A percentile compares a stretch with the other conserved stretches of the same genome.
These are phyloP conservation scores for Coenonympha arcania DNA, from an alignment of 2,888 invertebrate genomes.

Conservation along the genomic window DNA sequence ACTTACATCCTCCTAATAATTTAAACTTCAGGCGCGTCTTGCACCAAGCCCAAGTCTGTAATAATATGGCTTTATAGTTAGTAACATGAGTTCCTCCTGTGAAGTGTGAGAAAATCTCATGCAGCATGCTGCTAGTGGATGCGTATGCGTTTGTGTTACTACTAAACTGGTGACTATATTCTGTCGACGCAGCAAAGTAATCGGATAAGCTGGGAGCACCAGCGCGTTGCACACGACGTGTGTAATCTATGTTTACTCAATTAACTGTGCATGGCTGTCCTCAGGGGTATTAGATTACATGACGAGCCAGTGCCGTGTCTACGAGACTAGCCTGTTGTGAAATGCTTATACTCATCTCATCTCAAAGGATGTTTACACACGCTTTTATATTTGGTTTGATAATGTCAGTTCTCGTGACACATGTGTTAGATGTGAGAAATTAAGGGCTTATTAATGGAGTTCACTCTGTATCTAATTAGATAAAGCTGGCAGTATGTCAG, in stretches of 20 bases:
- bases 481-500: not conserved
- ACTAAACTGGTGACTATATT: slow-evolving; percentile 1
- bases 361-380: slow-evolving; percentile 37
- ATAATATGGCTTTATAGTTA: too few relatives aligned
- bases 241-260: slow-evolving; percentile 53
- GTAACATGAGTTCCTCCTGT: not conserved
- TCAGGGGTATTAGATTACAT: slow-evolving; percentile 57
- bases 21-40: too few relatives aligned
- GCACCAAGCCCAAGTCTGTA: too few relatives aligned
- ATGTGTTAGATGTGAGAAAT: slow-evolving; percentile 8
- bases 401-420: slow-evolving; percentile 32
- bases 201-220: slow-evolving; percentile 43
- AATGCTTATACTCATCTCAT: slow-evolving; percentile 39
- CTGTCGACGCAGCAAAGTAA: slow-evolving; percentile 28
- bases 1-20: too few relatives aligned
- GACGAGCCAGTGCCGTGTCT: slow-evolving; percentile 44
- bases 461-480: not conserved
- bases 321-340: slow-evolving; percentile 35
- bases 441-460: not conserved
- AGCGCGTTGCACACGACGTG: slow-evolving; percentile 48
- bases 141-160: not conserved
- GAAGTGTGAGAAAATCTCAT: not conserved
- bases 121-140: not conserved
- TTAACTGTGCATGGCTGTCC: slow-evolving; percentile 50
- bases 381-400: slow-evolving; percentile 40